Percentiles rank a stretch among this genome's conserved stretches.
phyloP scores from a whole-genome alignment of 2,113 vertebrate genomes.

The Sinocyclocheilus rhinocerous region DNA sequence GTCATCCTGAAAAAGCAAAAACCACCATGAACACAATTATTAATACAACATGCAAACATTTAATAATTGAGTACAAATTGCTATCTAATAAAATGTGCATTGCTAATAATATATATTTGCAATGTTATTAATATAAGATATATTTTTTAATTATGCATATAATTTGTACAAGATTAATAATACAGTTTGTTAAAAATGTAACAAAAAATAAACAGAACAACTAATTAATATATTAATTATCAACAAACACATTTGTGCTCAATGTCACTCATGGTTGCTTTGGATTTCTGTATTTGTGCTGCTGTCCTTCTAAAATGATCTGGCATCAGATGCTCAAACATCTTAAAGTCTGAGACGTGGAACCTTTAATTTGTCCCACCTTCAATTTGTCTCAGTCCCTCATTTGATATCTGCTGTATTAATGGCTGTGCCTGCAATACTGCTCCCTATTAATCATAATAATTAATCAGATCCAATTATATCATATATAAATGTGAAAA shows the following conservation, averaged over 20 bases:
- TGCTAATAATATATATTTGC: not conserved
- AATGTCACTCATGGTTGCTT: not conserved
- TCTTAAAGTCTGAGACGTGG: slow-evolving; percentile 64
- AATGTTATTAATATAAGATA: too few relatives aligned
- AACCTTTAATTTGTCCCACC: slow-evolving; percentile 73
- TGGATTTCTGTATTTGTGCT: not conserved
- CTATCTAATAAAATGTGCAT: not conserved
- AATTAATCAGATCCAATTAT: slow-evolving; percentile 99
- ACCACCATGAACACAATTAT: not conserved
- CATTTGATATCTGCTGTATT: slow-evolving; percentile 87
- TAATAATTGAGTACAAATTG: not conserved
- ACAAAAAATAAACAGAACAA: not conserved
- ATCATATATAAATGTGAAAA: slow-evolving; percentile 99
- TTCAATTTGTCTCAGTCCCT: slow-evolving; percentile 90
- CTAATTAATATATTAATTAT: not conserved
- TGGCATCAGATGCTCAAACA: slow-evolving; percentile 64
- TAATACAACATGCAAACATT: not conserved
- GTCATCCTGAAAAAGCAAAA: not conserved
- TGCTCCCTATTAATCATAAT: slow-evolving; percentile 99
- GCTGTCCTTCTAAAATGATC: slow-evolving; percentile 57
- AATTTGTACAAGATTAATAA: too few relatives aligned
- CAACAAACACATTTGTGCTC: not conserved
- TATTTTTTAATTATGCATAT: too few relatives aligned
- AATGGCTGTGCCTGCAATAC: slow-evolving; percentile 90
- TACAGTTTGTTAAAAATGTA: not conserved